Evolutionary conservation across 2,113 vertebrate species (phyloP), one percentile per base, ranked within the genome.

Genomic region (Zosterops borbonicus): DNA sequence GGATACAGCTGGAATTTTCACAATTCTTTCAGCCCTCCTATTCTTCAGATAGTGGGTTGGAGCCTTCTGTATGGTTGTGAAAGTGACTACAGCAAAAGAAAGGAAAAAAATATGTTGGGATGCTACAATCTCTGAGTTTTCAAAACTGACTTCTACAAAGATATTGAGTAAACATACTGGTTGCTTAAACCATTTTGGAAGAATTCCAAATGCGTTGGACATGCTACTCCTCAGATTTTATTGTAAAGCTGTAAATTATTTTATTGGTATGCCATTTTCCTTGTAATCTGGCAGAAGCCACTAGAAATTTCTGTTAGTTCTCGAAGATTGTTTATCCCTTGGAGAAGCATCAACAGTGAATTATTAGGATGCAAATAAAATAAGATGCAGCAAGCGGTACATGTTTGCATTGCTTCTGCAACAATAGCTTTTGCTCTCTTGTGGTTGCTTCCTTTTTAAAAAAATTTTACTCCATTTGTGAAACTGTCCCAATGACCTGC

Each of bases 141-240:
- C 19, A 70, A 53, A 89, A 39, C 6, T n/a, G 23, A 6, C 46
- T 41, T 70, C 19, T 73, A 6, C 14, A 67, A 83, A 71, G 13
- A 2, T 67, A 28, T n/a, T 55, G 44, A 44, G 5, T n/a, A 67
- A 55, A 25, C 3, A 25, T 16, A 42, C 0, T 1, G 13, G 12
- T 67, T 60, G 29, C 5, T 80, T 56, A 47, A 31, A 53, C 7
- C 2, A 25, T 1, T 2, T 33, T 29, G 19, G 56, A 68, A 68
- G 67, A 78, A 49, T 4, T 63, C 19, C 8, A 6, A 24, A 1
- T n/a, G 2, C 0, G 1, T 35, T 68, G 9, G 33, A 39, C 17
- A 15, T 24, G 4, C 5, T 64, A 37, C 52, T 15, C 6, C 49
- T 80, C 14, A 60, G 5, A 29, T 63, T 91, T 89, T 77, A 41